A percentile compares a stretch with the other conserved stretches of the same genome.
These are phyloP conservation scores for Notodonta ziczac DNA, from an alignment of 2,888 invertebrate species.

Conservation along the genomic window DNA sequence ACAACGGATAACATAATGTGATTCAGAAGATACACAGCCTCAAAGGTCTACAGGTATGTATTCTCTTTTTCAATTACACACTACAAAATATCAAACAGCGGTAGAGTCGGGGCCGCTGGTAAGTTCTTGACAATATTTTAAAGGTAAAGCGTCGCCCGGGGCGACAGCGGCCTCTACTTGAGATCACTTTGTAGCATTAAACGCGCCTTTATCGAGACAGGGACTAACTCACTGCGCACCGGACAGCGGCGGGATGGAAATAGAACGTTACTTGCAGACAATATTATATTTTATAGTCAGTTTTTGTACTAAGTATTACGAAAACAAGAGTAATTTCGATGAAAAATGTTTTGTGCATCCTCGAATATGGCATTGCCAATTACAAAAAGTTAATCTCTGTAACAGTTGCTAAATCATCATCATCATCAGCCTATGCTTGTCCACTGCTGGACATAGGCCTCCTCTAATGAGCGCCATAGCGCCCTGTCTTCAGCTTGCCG, in stretches of 20 bases:
- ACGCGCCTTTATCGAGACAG: slow-evolving; percentile 65
- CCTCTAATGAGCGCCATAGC: too few relatives aligned
- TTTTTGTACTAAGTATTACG: too few relatives aligned
- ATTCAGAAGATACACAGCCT: too few relatives aligned
- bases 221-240: slow-evolving; percentile 42
- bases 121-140: slow-evolving; percentile 67
- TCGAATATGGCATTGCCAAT: too few relatives aligned
- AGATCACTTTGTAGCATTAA: slow-evolving; percentile 78
- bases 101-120: slow-evolving; percentile 16
- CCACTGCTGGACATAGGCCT: too few relatives aligned
- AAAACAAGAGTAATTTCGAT: too few relatives aligned
- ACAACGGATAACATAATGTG: too few relatives aligned
- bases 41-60: slow-evolving; percentile 14
- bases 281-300: background rate
- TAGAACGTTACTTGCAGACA: slow-evolving; percentile 27
- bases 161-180: slow-evolving; percentile 63
- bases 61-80: slow-evolving; percentile 32
- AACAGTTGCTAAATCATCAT: too few relatives aligned
- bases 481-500: too few relatives aligned
- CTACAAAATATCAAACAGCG: slow-evolving; percentile 36
- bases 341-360: too few relatives aligned
- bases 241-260: slow-evolving; percentile 43
- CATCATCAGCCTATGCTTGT: too few relatives aligned
- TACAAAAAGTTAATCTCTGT: too few relatives aligned
- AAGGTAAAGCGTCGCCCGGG: slow-evolving; percentile 71